Percentiles rank a stretch among this genome's conserved stretches.
Conservation (phyloP, 2,113 vertebrate species). For the Mobula birostris region DNA sequence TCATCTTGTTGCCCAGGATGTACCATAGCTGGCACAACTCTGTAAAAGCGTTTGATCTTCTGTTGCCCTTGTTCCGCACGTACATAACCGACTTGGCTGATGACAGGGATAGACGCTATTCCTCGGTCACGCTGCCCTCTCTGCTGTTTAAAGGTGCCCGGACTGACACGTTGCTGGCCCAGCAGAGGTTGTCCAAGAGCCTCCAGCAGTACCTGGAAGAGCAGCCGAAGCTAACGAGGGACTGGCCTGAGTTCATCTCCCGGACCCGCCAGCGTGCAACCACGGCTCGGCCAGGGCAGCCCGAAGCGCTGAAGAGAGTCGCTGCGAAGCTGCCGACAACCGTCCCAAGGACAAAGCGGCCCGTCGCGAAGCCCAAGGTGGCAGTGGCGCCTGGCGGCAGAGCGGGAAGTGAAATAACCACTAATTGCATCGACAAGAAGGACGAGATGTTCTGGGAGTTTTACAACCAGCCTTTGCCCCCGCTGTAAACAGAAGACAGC, state of each 20-base stretch:
- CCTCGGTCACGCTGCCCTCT: not conserved
- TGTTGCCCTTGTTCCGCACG: no score
- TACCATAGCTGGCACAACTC: no score
- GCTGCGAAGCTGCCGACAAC: not conserved
- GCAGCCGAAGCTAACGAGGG: not conserved
- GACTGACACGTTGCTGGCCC: not conserved
- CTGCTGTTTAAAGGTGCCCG: constrained; percentile 17
- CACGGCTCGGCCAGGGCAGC: not conserved
- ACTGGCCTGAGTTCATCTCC: not conserved
- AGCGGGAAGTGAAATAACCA: not conserved
- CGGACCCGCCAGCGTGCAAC: no score
- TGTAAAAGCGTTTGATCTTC: no score
- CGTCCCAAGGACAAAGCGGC: not conserved
- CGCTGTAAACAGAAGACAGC: not conserved
- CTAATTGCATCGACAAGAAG: not conserved
- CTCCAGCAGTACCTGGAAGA: not conserved
- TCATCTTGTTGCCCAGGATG: no score
- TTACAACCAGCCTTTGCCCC: not conserved
- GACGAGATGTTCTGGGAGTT: not conserved
- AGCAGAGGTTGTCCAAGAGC: not conserved
- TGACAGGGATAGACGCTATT: not conserved
- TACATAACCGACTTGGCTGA: not conserved
- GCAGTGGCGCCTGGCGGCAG: not conserved
- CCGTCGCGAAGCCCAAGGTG: not conserved
- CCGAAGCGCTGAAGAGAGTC: not conserved